Evolutionary conservation across 2,888 invertebrate genomes (phyloP), one percentile per base, ranked within the genome.

Genomic region (Psylliodes chrysocephalus): DNA sequence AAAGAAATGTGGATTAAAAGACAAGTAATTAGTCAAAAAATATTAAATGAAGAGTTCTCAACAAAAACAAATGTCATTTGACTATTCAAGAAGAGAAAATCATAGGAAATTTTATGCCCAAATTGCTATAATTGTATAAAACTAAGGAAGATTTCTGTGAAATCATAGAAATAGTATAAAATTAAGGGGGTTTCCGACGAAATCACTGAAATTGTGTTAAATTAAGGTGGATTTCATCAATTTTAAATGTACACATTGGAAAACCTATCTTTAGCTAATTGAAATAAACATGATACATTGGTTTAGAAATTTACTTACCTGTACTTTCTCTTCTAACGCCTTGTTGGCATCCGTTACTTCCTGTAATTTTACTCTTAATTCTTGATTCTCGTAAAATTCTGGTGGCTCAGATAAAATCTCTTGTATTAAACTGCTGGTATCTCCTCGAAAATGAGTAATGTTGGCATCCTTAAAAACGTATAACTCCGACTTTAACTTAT

Each of bases 291-390:
- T 10, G 4, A 30, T 2, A 30, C 5, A 33, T n/a, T n/a, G n/a
- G n/a, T n/a, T n/a, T n/a, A n/a, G n/a, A 40, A 28, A 22, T 33
- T 19, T 8, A 55, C 33, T 59, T 52, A 68, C 69, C 49, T 60
- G 33, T 22, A 64, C 7, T 28, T 19, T 47, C 15, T 60, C 52
- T 25, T 64, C 53, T 14, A 67, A 10, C 25, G 25, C 47, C 15
- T 17, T 46, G 17, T 67, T 52, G 4, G 59, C 60, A 17, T 64
- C 59, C 33, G 66, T 63, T 14, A 67, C 61, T 28, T 52, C 62
- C 47, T 64, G 64, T n/a, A 72, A 28, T 8, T 56, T 54, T 14
- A 55, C 59, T 25, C 69, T 40, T 30, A 74, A 60, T 55, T 71
- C 61, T 8, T 60, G 42, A 42, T 67, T 64, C 56, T 68, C 68